A percentile compares a stretch with the other conserved stretches of the same genome.
Evolutionary conservation across 2,797 vertebrate species (phyloP).

Genomic region (Gephyroberyx darwinii): DNA sequence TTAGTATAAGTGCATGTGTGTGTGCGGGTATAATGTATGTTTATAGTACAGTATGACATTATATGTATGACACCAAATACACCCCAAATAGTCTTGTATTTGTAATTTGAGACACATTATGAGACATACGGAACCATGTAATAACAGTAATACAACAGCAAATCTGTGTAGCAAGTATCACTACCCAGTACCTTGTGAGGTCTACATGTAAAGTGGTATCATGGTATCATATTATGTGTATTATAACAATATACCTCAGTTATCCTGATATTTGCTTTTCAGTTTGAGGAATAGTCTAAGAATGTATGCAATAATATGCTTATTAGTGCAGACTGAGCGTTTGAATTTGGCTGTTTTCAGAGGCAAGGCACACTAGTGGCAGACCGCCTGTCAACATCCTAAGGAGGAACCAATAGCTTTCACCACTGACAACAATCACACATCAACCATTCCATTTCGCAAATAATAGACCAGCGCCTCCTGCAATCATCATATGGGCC

Average conservation of each 20-base stretch:
- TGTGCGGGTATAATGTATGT: constrained; percentile 1
- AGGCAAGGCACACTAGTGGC: constrained; percentile 14
- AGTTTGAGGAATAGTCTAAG: constrained; percentile 6
- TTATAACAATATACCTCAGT: constrained; percentile 1
- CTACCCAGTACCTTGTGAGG: neutral
- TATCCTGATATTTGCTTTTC: constrained; percentile 1
- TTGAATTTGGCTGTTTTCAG: constrained; percentile 23
- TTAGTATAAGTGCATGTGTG: constrained; percentile 38
- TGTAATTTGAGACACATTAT: constrained; percentile 6
- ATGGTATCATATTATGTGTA: neutral
- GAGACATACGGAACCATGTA: neutral
- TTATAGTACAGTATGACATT: constrained; percentile 1
- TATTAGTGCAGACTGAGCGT: constrained; percentile 20
- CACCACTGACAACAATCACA: constrained; percentile 66
- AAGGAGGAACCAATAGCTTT: constrained; percentile 50
- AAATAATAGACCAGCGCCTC: constrained; percentile 71
- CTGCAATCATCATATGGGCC: constrained; percentile 63
- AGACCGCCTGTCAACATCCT: constrained; percentile 48
- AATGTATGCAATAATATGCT: constrained; percentile 51
- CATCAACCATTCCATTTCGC: constrained; percentile 65
- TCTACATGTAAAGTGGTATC: neutral
- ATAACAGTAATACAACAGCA: neutral
- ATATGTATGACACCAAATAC: neutral
- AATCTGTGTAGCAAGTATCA: constrained; percentile 1
- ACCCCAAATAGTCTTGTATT: neutral